Evolutionary conservation across 1,140 invertebrate species (phyloP).

Genomic region (Paraescarpia echinospica): DNA sequence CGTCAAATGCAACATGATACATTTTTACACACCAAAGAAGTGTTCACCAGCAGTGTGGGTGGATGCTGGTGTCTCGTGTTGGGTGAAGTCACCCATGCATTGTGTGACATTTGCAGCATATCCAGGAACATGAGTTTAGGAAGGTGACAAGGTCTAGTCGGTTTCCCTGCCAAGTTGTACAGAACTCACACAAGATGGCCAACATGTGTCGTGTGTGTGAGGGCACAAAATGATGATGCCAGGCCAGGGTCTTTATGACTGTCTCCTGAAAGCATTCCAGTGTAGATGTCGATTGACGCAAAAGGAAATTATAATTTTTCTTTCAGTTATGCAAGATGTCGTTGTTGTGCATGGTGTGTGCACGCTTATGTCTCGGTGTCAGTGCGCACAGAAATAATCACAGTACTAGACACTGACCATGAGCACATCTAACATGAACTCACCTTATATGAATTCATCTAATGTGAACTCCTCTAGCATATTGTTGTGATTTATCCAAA

Average conservation of each 20-base stretch:
- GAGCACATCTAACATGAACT: not conserved
- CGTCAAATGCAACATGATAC: not conserved
- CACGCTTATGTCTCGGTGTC: not conserved
- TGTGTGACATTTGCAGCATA: not conserved
- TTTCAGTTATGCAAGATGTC: not conserved
- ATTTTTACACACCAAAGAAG: not conserved
- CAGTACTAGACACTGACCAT: not conserved
- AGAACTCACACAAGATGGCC: not conserved
- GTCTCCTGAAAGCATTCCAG: not conserved
- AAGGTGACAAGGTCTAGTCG: not conserved
- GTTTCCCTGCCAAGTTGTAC: not conserved
- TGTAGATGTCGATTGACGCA: not conserved
- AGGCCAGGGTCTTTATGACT: not conserved
- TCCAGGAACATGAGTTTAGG: not conserved
- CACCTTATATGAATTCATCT: not conserved
- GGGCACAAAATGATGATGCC: not conserved
- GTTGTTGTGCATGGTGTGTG: not conserved
- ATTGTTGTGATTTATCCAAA: too few species aligned
- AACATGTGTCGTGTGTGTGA: not conserved
- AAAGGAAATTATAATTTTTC: conserved; percentile 2
- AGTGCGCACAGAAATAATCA: not conserved
- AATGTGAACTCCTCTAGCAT: not conserved
- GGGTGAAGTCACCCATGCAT: too few species aligned
- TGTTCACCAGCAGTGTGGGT: too few species aligned
- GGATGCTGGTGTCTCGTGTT: too few species aligned